Evolutionary conservation across 2,113 vertebrate genomes (phyloP), one percentile per base, ranked within the genome.

Genomic region (Embiotoca jacksoni): DNA sequence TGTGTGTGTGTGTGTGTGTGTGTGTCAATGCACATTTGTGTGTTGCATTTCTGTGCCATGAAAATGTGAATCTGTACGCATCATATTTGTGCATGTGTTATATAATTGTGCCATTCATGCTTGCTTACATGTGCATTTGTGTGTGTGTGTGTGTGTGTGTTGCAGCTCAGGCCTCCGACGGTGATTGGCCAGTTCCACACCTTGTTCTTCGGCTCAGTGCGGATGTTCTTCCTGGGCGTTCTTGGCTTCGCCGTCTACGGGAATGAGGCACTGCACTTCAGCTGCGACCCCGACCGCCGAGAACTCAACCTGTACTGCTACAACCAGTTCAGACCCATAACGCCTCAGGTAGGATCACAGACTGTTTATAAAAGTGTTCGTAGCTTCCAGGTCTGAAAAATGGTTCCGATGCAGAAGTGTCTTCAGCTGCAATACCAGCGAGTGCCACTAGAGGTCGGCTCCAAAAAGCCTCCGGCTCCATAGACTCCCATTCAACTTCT

Each of bases 251-350:
- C 95, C 2, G 95, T 97, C 78, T 97, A 97, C 31, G 96, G 96
- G 69, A 97, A 97, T 50, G 96, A 97, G 75, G 96, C 95, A 7
- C 93, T 97, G 72, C 96, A 97, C 92, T 98, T 98, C 93, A 97
- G 96, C 88, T 97, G 96, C 53, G 95, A 97, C 69, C 95, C 95
- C 1, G 96, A 96, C 87, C 95, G 95, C 69, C 94, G 95, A 72
- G 95, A 98, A 31, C 88, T 96, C 78, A 97, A 98, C 91, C 93
- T 97, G 62, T 96, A 95, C 92, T 97, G 96, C 91, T 97, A 96
- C 89, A 97, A 96, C 91, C 95, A 97, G 88, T 97, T 97, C 94
- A 93, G 96, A 82, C 96, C 96, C 46, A 95, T 97, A 89, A 96
- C 95, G 50, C 96, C 96, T 53, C 96, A 97, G 95, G 96, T 96